A percentile compares a stretch with the other conserved stretches of the same genome.
Conservation (phyloP, 2,113 vertebrate genomes). For the Galeopterus variegatus region DNA sequence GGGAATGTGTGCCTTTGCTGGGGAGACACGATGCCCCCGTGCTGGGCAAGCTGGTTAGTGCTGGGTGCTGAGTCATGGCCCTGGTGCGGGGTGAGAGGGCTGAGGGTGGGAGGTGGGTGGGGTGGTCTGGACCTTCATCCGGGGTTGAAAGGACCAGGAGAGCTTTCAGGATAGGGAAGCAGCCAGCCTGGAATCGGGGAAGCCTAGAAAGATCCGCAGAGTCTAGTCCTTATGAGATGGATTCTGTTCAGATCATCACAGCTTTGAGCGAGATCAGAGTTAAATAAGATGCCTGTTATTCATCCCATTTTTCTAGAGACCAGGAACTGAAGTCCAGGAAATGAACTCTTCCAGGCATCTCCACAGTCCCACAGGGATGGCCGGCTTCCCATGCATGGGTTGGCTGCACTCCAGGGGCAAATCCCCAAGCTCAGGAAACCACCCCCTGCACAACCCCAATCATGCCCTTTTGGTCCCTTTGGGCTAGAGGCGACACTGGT, state of each 20-base stretch:
- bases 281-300: background rate
- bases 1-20: background rate
- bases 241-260: background rate
- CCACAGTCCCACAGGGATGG: background rate
- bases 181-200: background rate
- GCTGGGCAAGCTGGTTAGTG: background rate
- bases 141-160: background rate
- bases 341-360: background rate
- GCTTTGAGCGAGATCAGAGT: slow-evolving; percentile 8
- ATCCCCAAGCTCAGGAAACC: background rate
- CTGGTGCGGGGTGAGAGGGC: fast-evolving
- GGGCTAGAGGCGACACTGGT: background rate
- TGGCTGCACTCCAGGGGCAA: no score
- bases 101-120: background rate
- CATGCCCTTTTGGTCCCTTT: background rate
- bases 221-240: background rate
- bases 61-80: background rate
- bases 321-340: background rate
- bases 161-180: background rate
- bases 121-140: background rate
- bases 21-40: background rate
- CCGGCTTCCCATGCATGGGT: background rate
- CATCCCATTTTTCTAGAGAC: slow-evolving; percentile 44
- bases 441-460: background rate
- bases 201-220: background rate